Base-by-base conservation (phyloP, 1,140 invertebrate genomes). In the Scaptomyza hsui region DNA sequence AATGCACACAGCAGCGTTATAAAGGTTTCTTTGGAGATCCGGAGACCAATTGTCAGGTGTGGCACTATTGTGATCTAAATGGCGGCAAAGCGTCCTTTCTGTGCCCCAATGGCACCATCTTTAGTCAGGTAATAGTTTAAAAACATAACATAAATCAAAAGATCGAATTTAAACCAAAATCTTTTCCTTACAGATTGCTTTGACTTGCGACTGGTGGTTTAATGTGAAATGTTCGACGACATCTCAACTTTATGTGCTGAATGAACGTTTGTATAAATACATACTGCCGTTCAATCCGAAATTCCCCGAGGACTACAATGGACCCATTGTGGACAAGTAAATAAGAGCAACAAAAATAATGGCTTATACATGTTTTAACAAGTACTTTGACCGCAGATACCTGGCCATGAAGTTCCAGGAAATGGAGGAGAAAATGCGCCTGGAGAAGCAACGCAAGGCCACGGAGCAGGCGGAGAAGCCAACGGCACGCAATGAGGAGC, bases 141-240 rank as follows among this genome's bases (percentile, higher is more conserved):
- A 47, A 0, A 7, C 18, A 9, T 4, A 52, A 7, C 10, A 21
- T 0, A 5, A 18, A 63, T 12, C 3, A 29, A 3, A 2, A 47
- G n/a, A 16, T 10, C 7, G 0, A 35, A n/a, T 13, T 10, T 4
- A n/a, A 44, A 60, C 2, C 6, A 41, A 35, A 26, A 12, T 3
- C 4, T 15, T 19, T 15, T 4, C 0, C 29, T 44, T 35, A 7
- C 2, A 91, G 90, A 93, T 93, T 44, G 93, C 94, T 0, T 86
- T 95, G 10, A 97, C 96, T 0, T 98, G 97, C 75, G 96, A 97
- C 90, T 97, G 97, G 97, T 97, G 97, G 97, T 97, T 97, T 91
- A 97, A 97, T 88, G 96, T 97, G 0, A 94, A 95, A 69, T 98
- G 97, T 89, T 94, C 95, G 18, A 94, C 95, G 2, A 97, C 96